A percentile compares a stretch with the other conserved stretches of the same genome.
Evolutionary conservation across 2,797 vertebrate species (phyloP).

Genomic region (Rhinella marina): DNA sequence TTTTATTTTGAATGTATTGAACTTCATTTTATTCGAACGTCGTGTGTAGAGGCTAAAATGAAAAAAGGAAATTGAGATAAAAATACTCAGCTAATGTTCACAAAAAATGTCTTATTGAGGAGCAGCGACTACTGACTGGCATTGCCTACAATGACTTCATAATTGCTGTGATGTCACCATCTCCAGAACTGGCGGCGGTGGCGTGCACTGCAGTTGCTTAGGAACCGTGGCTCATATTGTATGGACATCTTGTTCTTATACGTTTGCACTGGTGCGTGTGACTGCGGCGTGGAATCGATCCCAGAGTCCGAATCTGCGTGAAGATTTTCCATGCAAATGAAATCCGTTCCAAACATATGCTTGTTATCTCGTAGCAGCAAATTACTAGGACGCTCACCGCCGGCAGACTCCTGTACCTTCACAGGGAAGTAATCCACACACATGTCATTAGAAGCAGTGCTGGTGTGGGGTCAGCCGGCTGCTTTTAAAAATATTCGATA

Average conservation of each 20-base stretch:
- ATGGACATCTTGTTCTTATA: slow-evolving; percentile 44
- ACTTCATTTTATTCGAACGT: neutral
- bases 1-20: too few relatives aligned
- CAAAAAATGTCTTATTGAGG: neutral
- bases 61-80: neutral
- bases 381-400: slow-evolving; percentile 13
- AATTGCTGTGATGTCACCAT: slow-evolving; percentile 49
- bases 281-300: slow-evolving; percentile 15
- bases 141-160: slow-evolving; percentile 47
- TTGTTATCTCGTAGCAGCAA: slow-evolving; percentile 38
- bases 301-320: slow-evolving; percentile 9
- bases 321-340: slow-evolving; percentile 29
- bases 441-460: neutral
- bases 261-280: slow-evolving; percentile 25
- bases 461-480: neutral
- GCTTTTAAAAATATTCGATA: neutral
- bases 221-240: slow-evolving; percentile 27
- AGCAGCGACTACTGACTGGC: neutral
- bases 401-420: neutral
- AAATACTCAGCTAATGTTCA: neutral
- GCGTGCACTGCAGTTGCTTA: slow-evolving; percentile 35
- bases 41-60: neutral
- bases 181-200: neutral
- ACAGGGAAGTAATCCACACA: neutral
- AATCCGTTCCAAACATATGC: slow-evolving; percentile 34